Base-by-base conservation (phyloP, 1,140 invertebrate genomes). In the Hylaeus anthracinus region DNA sequence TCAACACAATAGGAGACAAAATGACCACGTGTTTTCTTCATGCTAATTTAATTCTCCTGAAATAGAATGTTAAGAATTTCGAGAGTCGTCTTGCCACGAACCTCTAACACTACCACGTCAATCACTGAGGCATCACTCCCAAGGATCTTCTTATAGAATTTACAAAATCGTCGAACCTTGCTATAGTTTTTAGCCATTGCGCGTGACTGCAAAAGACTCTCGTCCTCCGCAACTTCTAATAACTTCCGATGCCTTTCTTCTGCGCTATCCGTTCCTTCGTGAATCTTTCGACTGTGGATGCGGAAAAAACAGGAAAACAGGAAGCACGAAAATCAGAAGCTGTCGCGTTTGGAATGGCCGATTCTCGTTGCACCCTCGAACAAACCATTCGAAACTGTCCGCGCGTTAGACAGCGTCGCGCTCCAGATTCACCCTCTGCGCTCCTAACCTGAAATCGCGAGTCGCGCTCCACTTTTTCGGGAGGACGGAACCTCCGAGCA, bases 321-420 rank as follows among this genome's bases (percentile, higher is more conserved):
- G 3, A 3, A 41, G 45, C n/a, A 14, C 37, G 14, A 15, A 72
- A 79, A 79, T 66, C 77, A 79, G 77, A 73, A 79, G 70, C 70
- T 79, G 77, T 65, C 41, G 58, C 64, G 55, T 61, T n/a, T 43
- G 53, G 39, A 12, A 3, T 37, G 63, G 41, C 26, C 53, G 53
- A 63, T 67, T 61, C 45, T 75, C 55, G 77, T 5, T 70, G n/a
- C 14, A 1, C 5, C 15, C 48, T 9, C 3, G 45, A 10, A 9
- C 53, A 5, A 39, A 60, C 41, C 26, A 64, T 51, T 67, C 74
- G 55, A 41, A 61, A 51, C 56, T 9, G 12, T 37, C 39, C 3
- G 3, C 15, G 10, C 39, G 48, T 26, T 26, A 53, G 26, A 26
- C 37, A 56, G 37, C 1, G 37, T 10, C 26, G 39, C 45, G 48